phyloP scores from a whole-genome alignment of 2,888 invertebrate genomes.

The Campopleginae sp. region DNA sequence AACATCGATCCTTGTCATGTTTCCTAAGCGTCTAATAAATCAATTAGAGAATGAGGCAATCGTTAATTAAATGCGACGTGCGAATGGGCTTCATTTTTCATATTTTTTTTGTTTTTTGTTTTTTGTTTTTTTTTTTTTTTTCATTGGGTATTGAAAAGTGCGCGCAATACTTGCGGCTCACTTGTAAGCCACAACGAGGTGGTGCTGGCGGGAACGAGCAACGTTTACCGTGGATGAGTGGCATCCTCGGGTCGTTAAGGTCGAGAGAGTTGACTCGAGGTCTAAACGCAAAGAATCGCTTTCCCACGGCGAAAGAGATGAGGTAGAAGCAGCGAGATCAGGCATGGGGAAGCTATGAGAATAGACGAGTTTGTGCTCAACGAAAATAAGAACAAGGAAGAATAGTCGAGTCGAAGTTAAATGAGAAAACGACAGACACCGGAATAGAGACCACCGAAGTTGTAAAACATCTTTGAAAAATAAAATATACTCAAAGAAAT shows the following conservation, averaged over 20 bases:
- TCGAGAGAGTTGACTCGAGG: conserved; percentile 62
- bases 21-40: conserved; percentile 47
- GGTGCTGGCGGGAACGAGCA: conserved; percentile 18
- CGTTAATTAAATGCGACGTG: conserved; percentile 51
- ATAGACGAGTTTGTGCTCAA: conserved; percentile 23
- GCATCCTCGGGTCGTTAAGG: conserved; percentile 62
- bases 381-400: conserved; percentile 34
- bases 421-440: conserved; percentile 47
- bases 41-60: conserved; percentile 26
- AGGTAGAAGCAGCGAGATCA: conserved; percentile 39
- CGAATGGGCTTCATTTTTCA: conserved; percentile 35
- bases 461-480: conserved; percentile 34
- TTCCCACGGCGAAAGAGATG: conserved; percentile 57
- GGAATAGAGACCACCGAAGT: conserved; percentile 46
- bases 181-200: conserved; percentile 34
- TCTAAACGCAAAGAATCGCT: conserved; percentile 62
- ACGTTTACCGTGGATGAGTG: conserved; percentile 58
- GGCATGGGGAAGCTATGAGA: conserved; percentile 41
- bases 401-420: conserved; percentile 35
- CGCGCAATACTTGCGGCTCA: conserved; percentile 22
- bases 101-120: conserved; percentile 35
- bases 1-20: conserved; percentile 8
- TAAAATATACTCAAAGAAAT: not conserved
- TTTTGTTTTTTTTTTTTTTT: conserved; percentile 17
- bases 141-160: conserved; percentile 39